Base-by-base conservation (phyloP, 1,140 invertebrate genomes). In the Dreissena rostriformis region DNA sequence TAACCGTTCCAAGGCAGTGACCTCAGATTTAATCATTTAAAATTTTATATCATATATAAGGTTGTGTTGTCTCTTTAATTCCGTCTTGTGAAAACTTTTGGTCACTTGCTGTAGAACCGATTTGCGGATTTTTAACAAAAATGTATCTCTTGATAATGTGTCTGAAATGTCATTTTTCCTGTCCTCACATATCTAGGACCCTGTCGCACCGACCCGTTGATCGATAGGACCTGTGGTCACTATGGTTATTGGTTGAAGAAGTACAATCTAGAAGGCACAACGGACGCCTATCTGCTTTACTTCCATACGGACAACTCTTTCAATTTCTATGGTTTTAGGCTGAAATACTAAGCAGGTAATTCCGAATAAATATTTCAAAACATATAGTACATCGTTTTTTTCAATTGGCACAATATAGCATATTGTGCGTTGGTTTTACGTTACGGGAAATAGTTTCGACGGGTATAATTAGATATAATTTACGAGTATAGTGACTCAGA, bases 251-350 rank as follows among this genome's bases (percentile, higher is more conserved):
- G 57, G 57, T 24, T 61, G 22, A 61, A 61, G 57, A 61, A 19
- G 17, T 61, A 61, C 57, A 61, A 61, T 24, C 17, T 61, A n/a
- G 57, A 61, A 61, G 57, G 57, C 17, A 61, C 57, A 6, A 24
- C 17, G 57, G 17, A 19, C 22, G 57, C 57, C 57, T 61, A 61
- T 61, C 57, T 61, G 17, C 57, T 61, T 61, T 61, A 61, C 57
- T 61, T 61, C 22, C 57, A 61, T 24, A 61, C 17, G 17, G 57
- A 61, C 57, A 61, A 61, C 57, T 61, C 57, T 24, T 61, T 61
- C 57, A 61, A 61, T 61, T 61, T n/a, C 57, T n/a, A 24, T n/a
- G 57, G 57, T n/a, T 61, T 61, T 61, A 61, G 17, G 17, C 57
- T 61, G 57, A 19, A 61, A 61, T 61, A 61, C 57, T 61, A 61